Base-by-base conservation (phyloP, 2,113 vertebrate genomes). In the Alethe castanea region DNA sequence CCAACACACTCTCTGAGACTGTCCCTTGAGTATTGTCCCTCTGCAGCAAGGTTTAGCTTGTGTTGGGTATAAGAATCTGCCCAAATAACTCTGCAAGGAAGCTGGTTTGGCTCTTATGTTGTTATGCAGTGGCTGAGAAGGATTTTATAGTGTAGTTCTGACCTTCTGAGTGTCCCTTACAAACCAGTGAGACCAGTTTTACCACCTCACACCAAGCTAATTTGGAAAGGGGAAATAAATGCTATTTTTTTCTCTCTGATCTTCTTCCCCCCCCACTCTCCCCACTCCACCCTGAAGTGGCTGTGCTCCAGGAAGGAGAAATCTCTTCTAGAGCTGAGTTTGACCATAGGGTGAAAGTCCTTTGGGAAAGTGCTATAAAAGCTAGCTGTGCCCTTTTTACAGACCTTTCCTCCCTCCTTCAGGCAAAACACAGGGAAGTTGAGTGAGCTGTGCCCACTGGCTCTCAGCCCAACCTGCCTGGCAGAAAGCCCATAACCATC, bases 151-250 rank as follows among this genome's bases (percentile, higher is more conserved):
- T 29, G 40, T 59, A 62, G 16, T 56, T 91, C 61, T 94, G 90
- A 89, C 90, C 85, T 92, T 52, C 54, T 20, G 24, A 70, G 67
- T 88, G 94, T 88, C 88, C 86, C 69, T 93, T 88, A 59, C 77
- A 81, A 95, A 96, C 95, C 83, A 86, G 95, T 25, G 47, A 86
- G 86, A 95, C 96, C 72, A 93, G 96, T 97, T 97, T 83, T 92
- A 71, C 95, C 13, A 20, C 94, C 33, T 97, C 5, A 1, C 42
- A 90, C 70, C 53, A 52, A 74, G 78, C 36, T 84, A 76, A 89
- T 45, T 33, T 64, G 56, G 81, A 71, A 90, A 80, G 20, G n/a
- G 71, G 66, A 92, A 96, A 87, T 93, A 64, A 5, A 64, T 6
- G 25, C 24, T 64, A 15, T 38, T 70, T 90, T 77, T 60, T 64